Conservation (phyloP, 2,113 vertebrate genomes). For the Chaetodon trifascialis region DNA sequence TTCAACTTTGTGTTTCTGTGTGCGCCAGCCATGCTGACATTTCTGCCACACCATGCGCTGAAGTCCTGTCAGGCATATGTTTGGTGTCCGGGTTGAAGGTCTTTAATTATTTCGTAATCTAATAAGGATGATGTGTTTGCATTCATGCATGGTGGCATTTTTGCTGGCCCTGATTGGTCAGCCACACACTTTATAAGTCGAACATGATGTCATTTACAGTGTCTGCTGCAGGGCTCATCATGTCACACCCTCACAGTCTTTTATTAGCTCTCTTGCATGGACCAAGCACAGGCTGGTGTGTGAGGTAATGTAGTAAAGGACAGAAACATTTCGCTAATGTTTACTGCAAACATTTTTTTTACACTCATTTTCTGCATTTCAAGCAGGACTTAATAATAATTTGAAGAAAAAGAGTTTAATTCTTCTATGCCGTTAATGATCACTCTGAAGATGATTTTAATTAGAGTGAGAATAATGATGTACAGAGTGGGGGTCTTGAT, state of each 20-base stretch:
- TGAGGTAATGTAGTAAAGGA: neutral
- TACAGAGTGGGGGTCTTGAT: neutral
- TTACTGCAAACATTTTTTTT: neutral
- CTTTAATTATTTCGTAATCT: neutral
- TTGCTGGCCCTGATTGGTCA: slow-evolving; percentile 30
- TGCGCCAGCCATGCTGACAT: slow-evolving; percentile 1
- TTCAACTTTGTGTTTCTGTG: neutral
- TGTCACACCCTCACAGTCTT: neutral
- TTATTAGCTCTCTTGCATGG: slow-evolving; percentile 35
- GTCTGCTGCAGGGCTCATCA: slow-evolving; percentile 44
- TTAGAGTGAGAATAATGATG: neutral
- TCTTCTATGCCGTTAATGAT: neutral
- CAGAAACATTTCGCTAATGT: neutral
- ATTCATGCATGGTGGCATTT: slow-evolving; percentile 25
- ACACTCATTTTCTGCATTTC: neutral
- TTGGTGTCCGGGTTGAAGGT: neutral
- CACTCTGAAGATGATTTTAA: neutral
- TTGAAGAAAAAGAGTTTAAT: neutral
- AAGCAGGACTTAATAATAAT: neutral
- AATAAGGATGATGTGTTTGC: slow-evolving; percentile 17
- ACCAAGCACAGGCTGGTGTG: neutral
- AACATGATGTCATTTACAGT: slow-evolving; percentile 25
- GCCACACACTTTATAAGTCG: slow-evolving; percentile 17
- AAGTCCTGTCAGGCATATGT: neutral
- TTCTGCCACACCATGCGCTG: slow-evolving; percentile 9